Conservation (phyloP, 2,888 invertebrate species). For the Caenorhabditis sp. region DNA sequence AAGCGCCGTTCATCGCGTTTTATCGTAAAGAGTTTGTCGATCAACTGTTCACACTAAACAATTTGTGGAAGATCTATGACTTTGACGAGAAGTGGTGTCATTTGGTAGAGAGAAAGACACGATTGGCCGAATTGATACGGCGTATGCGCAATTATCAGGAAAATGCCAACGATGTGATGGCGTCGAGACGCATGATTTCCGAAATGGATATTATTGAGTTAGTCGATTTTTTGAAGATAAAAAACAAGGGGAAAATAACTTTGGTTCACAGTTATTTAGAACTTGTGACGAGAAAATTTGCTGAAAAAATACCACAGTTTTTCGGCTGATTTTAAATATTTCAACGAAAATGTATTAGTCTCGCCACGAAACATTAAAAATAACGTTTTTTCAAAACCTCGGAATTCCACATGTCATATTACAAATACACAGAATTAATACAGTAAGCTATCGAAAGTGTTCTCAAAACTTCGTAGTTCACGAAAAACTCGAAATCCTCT, state of each 20-base stretch:
- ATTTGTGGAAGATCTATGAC: constrained; percentile 96
- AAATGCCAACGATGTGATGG: constrained; percentile 70
- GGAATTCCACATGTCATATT: too few species aligned
- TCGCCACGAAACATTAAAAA: too few species aligned
- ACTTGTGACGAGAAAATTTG: too few species aligned
- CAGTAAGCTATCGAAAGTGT: too few species aligned
- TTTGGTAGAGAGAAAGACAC: constrained; percentile 38
- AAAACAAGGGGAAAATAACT: not conserved
- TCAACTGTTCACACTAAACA: constrained; percentile 82
- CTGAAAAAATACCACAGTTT: too few species aligned
- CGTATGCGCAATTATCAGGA: constrained; percentile 91
- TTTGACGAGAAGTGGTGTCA: constrained; percentile 84
- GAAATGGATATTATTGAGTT: constrained; percentile 53
- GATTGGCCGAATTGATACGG: constrained; percentile 81
- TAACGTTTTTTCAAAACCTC: too few species aligned
- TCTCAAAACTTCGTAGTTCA: too few species aligned
- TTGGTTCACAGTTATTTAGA: not conserved
- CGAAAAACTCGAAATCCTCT: too few species aligned
- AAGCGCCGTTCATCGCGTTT: constrained; percentile 95
- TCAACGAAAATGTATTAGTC: too few species aligned
- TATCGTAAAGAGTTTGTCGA: constrained; percentile 97
- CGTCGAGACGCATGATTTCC: constrained; percentile 28
- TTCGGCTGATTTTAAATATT: too few species aligned
- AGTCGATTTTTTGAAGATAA: constrained; percentile 8
- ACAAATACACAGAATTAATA: too few species aligned